Evolutionary conservation across 2,113 vertebrate genomes (phyloP).

Genomic region (Hipposideros armiger): DNA sequence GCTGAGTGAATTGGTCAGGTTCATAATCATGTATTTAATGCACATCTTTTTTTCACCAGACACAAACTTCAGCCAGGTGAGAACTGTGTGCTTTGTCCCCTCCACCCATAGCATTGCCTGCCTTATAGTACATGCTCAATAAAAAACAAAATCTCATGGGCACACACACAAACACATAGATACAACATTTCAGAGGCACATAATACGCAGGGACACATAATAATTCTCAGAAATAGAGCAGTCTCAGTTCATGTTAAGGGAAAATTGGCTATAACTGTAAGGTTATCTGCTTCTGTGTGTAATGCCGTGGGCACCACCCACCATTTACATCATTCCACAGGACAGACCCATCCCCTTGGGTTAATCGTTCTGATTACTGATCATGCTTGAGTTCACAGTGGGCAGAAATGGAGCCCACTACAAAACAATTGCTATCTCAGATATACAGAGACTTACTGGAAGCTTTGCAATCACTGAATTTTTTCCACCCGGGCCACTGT

Average conservation of each 20-base stretch:
- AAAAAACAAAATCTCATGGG: background rate
- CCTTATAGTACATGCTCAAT: background rate
- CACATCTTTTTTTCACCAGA: background rate
- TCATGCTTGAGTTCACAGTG: fast-evolving
- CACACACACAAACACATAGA: background rate
- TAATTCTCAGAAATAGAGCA: background rate
- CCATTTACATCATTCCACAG: no score
- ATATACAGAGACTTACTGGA: background rate
- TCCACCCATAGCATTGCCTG: background rate
- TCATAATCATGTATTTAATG: no score
- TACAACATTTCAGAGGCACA: fast-evolving
- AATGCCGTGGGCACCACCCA: no score
- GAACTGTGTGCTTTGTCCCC: background rate
- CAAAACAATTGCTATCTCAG: no score
- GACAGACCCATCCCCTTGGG: background rate
- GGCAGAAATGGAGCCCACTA: background rate
- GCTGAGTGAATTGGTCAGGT: no score
- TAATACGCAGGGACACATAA: no score
- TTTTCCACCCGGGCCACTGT: background rate
- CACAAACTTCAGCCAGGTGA: background rate
- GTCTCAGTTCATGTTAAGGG: background rate
- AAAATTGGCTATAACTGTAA: background rate
- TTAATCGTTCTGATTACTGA: background rate
- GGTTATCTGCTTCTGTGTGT: background rate
- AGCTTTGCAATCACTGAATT: background rate